A percentile compares a stretch with the other conserved stretches of the same genome.
Conservation (phyloP, 1,140 invertebrate species). For the Pogonomyrmex californicus region DNA sequence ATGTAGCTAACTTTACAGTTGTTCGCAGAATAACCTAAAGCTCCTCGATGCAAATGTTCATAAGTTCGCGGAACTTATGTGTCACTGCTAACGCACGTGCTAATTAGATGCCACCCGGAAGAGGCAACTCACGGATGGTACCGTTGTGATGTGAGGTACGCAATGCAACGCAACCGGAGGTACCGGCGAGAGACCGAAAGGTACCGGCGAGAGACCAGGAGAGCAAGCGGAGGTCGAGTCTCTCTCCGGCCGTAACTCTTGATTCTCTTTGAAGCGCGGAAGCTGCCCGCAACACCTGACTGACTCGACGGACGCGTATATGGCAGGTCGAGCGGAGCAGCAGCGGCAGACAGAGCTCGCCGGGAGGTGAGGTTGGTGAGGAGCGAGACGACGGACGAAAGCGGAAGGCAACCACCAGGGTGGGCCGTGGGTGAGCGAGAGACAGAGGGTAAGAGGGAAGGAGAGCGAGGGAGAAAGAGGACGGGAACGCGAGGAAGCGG, state of each 20-base stretch:
- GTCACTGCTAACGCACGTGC: slow-evolving; percentile 6
- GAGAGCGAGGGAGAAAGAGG: slow-evolving; percentile 50
- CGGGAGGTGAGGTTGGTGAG: slow-evolving; percentile 19
- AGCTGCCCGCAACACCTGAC: slow-evolving; percentile 83
- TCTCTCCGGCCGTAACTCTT: slow-evolving; percentile 71
- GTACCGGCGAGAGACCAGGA: slow-evolving; percentile 18
- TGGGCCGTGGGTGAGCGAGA: slow-evolving; percentile 59
- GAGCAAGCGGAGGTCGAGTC: slow-evolving; percentile 42
- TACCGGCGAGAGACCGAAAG: slow-evolving; percentile 26
- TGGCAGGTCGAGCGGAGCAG: slow-evolving; percentile 70
- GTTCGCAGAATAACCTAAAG: background rate
- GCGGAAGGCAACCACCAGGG: slow-evolving; percentile 45
- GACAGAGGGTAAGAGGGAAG: slow-evolving; percentile 30
- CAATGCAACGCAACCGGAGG: slow-evolving; percentile 36
- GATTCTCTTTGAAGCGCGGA: slow-evolving; percentile 80
- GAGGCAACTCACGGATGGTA: slow-evolving; percentile 28
- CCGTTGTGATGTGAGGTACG: background rate
- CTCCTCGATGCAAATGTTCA: background rate
- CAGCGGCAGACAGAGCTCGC: slow-evolving; percentile 43
- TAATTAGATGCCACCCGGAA: slow-evolving; percentile 44
- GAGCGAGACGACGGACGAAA: slow-evolving; percentile 53
- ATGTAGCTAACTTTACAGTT: background rate
- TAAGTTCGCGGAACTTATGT: slow-evolving; percentile 8
- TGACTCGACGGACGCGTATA: slow-evolving; percentile 79
- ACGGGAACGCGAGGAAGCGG: slow-evolving; percentile 46